phyloP scores from a whole-genome alignment of 2,888 invertebrate species.

The Notodonta ziczac region DNA sequence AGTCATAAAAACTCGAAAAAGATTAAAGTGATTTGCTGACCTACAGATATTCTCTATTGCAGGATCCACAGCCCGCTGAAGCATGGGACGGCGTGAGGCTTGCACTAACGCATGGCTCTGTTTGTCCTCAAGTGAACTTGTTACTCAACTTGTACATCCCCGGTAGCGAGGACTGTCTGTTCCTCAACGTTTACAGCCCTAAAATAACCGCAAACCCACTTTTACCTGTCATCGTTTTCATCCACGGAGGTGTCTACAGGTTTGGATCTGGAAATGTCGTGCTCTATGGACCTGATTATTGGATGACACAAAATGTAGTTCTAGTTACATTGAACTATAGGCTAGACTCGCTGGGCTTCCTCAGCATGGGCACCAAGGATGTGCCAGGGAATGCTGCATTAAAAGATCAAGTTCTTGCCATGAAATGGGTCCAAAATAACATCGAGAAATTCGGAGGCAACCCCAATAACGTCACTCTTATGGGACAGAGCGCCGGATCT shows the following conservation, averaged over 20 bases:
- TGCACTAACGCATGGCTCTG: slow-evolving; percentile 15
- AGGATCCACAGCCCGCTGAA: slow-evolving; percentile 17
- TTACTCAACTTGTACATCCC: slow-evolving; percentile 9
- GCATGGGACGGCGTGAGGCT: slow-evolving; percentile 17
- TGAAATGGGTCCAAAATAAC: slow-evolving; percentile 53
- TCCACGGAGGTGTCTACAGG: slow-evolving; percentile 1
- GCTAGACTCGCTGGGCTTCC: slow-evolving; percentile 2
- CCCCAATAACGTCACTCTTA: slow-evolving; percentile 10
- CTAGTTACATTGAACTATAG: background rate
- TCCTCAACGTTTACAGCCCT: slow-evolving; percentile 24
- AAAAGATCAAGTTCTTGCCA: slow-evolving; percentile 48
- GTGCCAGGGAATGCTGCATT: slow-evolving; percentile 52
- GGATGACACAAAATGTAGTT: background rate
- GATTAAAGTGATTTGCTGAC: no score
- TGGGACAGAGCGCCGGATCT: slow-evolving; percentile 17
- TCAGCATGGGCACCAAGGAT: slow-evolving; percentile 33
- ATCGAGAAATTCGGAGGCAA: slow-evolving; percentile 41
- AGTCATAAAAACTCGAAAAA: no score
- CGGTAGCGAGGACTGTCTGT: slow-evolving; percentile 42
- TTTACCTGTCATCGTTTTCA: slow-evolving; percentile 37
- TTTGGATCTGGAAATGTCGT: slow-evolving; percentile 2
- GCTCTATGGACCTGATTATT: slow-evolving; percentile 5
- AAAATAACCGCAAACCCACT: background rate
- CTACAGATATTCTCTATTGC: background rate
- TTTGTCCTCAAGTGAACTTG: slow-evolving; percentile 17